Conservation (phyloP, 2,113 vertebrate genomes). For the Ctenomys sociabilis region DNA sequence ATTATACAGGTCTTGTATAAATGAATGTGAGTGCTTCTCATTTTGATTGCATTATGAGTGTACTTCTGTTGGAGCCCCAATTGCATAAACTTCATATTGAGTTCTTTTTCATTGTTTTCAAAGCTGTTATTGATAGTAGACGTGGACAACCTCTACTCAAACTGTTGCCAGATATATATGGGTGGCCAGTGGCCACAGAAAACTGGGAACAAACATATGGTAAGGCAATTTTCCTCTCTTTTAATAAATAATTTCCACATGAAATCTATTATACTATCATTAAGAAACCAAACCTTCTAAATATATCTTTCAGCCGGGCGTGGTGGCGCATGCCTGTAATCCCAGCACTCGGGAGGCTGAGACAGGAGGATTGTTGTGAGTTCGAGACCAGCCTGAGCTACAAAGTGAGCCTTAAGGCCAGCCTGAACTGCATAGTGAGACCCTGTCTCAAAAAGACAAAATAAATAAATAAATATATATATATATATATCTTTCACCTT, state of each 20-base stretch:
- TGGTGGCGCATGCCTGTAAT: too few relatives aligned
- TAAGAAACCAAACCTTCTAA: constrained; percentile 16
- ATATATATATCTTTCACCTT: constrained; percentile 61
- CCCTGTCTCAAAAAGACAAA: too few relatives aligned
- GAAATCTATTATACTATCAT: neutral
- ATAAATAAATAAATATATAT: too few relatives aligned
- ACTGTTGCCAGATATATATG: constrained; percentile 89
- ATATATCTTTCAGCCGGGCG: too few relatives aligned
- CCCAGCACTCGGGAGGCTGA: too few relatives aligned
- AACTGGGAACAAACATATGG: constrained; percentile 91
- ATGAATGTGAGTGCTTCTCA: constrained; percentile 91
- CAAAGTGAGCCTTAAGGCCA: too few relatives aligned
- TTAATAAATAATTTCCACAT: neutral
- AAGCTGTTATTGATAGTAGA: constrained; percentile 92
- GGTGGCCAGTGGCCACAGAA: constrained; percentile 93
- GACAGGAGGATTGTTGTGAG: too few relatives aligned
- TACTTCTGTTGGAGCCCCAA: neutral
- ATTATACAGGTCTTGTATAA: constrained; percentile 94
- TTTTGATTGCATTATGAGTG: neutral
- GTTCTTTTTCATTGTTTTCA: constrained; percentile 67
- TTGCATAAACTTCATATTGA: neutral
- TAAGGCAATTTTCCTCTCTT: constrained; percentile 77
- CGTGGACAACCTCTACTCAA: constrained; percentile 90
- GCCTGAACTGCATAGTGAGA: too few relatives aligned
- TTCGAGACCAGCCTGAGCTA: too few relatives aligned